Evolutionary conservation across 1,140 invertebrate genomes (phyloP), one percentile per base, ranked within the genome.

Genomic region (Achroia grisella): DNA sequence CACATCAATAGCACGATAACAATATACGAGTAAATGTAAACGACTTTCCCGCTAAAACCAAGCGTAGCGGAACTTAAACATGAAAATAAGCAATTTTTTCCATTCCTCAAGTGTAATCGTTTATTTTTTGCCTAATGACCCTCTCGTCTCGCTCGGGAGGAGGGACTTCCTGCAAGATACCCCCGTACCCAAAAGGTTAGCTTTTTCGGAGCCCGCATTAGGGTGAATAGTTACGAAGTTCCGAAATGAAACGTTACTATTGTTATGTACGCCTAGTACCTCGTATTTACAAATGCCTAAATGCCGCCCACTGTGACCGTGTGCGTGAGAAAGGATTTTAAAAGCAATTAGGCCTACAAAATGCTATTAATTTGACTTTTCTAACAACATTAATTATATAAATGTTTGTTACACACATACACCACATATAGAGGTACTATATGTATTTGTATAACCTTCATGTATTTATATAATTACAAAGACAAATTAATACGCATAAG

Each of bases 81-180:
- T 23, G 39, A 35, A 40, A 51, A 55, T 52, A 52, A 52, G 34
- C 39, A 39, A 43, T 37, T 48, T 52, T 57, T 47, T 39, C 49
- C 50, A 52, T 63, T 60, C 54, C 41, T 46, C 49, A 39, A 58
- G 46, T 54, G 48, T 56, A 67, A 63, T 68, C 62, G 67, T 69
- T 64, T 64, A 62, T 68, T 70, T 70, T 73, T 68, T 64, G 62
- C 59, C 62, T 73, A 73, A 73, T 70, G 66, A 70, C 64, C 60
- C 57, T 47, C 45, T 57, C 50, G 51, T 40, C 13, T 32, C 11
- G 11, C 10, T 35, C 28, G 52, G 53, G 39, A 47, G 58, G 52
- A 49, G 40, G 39, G 39, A 33, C 44, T 58, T 63, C 60, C 63
- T 56, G 52, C 29, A 27, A 55, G 60, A 61, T 63, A 68, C 55